These are phyloP conservation scores for Pseudonaja textilis DNA, from an alignment of 2,113 vertebrate species.

Conservation along the genomic window DNA sequence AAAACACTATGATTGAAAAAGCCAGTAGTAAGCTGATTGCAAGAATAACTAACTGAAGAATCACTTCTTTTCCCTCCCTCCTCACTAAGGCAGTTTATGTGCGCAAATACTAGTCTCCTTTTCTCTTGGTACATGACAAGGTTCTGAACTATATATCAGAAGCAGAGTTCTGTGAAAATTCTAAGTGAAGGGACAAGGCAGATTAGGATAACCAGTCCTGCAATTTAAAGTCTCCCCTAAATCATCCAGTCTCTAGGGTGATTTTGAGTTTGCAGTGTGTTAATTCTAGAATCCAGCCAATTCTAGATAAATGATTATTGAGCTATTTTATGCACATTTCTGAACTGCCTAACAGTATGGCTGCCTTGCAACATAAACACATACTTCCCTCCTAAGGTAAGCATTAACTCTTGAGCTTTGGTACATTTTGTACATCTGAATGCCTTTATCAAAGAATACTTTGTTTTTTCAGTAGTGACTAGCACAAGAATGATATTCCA, in stretches of 20 bases:
- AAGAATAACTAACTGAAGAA: not conserved
- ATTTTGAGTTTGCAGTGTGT: not conserved
- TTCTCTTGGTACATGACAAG: not conserved
- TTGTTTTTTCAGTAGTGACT: slow-evolving; percentile 21
- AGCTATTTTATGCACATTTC: not conserved
- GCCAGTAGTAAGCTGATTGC: not conserved
- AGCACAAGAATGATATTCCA: not conserved
- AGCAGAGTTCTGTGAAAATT: not conserved
- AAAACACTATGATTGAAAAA: not conserved
- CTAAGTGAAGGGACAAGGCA: not conserved
- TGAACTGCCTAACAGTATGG: not conserved
- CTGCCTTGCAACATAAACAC: not conserved
- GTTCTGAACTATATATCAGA: not conserved
- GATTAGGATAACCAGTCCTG: not conserved
- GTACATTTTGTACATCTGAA: not conserved
- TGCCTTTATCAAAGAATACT: not conserved
- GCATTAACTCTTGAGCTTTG: not conserved
- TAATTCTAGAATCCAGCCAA: not conserved
- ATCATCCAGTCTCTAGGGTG: not conserved
- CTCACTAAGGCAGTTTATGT: not conserved
- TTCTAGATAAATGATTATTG: not conserved
- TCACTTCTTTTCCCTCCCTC: not conserved
- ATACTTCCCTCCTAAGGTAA: not conserved
- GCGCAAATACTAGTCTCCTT: not conserved
- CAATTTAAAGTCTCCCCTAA: not conserved